Conservation (phyloP, 2,113 vertebrate genomes). For the Phalacrocorax brasilianus region DNA sequence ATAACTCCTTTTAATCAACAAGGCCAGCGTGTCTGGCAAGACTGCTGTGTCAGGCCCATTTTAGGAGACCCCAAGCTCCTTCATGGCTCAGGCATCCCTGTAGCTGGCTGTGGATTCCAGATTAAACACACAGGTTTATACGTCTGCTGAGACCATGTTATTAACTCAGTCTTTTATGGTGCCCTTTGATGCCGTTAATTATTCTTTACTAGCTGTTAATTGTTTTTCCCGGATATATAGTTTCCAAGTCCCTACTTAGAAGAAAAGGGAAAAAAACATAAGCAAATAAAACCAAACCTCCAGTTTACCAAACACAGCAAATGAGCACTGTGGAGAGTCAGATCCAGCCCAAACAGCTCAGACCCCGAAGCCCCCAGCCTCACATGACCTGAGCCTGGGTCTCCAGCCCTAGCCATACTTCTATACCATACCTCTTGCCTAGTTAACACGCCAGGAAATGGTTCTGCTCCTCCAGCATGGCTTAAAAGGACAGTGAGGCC, state of each 20-base stretch:
- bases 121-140: constrained; percentile 44
- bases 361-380: background rate
- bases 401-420: background rate
- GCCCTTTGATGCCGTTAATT: constrained; percentile 64
- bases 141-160: constrained; percentile 27
- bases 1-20: constrained; percentile 36
- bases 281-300: background rate
- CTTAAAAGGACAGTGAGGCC: background rate
- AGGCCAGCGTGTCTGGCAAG: background rate
- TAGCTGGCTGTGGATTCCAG: background rate
- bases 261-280: background rate
- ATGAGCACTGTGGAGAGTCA: background rate
- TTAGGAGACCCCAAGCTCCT: constrained; percentile 22
- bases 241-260: background rate
- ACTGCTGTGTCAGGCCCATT: background rate
- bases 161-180: constrained; percentile 64
- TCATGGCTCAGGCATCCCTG: background rate
- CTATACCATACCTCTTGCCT: background rate
- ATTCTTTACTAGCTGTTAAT: constrained; percentile 67
- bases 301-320: background rate
- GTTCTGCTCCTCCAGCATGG: background rate
- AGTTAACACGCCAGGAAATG: background rate
- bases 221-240: constrained; percentile 43
- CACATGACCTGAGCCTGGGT: background rate
- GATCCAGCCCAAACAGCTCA: background rate